Conservation (phyloP, 2,113 vertebrate species). For the Falco punctatus region DNA sequence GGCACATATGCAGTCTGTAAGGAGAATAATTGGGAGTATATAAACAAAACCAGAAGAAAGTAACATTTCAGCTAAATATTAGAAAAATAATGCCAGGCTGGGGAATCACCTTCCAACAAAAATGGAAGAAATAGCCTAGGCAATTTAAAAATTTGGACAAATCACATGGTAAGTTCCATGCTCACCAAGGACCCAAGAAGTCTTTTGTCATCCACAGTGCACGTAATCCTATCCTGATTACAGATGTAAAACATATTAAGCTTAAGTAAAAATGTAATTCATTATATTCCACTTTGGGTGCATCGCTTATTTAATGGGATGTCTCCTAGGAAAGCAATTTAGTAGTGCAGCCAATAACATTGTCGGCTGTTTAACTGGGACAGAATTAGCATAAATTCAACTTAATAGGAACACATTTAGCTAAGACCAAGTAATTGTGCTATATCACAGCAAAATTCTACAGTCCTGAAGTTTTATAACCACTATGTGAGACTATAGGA, state of each 20-base stretch:
- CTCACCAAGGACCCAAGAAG: neutral
- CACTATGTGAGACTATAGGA: neutral
- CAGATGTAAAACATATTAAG: conserved; percentile 29
- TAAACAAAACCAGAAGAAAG: neutral
- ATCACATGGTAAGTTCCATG: neutral
- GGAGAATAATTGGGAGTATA: neutral
- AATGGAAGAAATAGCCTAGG: neutral
- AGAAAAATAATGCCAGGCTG: neutral
- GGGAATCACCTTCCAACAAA: neutral
- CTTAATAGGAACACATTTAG: conserved; percentile 31
- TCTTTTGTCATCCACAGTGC: neutral
- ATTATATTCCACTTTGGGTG: conserved; percentile 21
- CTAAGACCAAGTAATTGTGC: conserved; percentile 6
- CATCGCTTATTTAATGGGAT: conserved; percentile 35
- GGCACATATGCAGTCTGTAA: neutral
- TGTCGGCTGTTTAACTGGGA: conserved; percentile 43
- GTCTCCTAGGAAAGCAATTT: conserved; percentile 56
- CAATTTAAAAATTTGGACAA: neutral
- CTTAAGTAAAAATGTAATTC: conserved; percentile 37
- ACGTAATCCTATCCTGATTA: neutral
- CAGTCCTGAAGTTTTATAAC: neutral
- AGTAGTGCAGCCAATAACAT: conserved; percentile 32
- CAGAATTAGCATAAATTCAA: conserved; percentile 65
- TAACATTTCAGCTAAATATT: neutral
- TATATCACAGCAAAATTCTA: conserved; percentile 22